These are phyloP conservation scores for Leguminivora glycinivorella DNA, from an alignment of 1,140 invertebrate genomes.

Conservation along the genomic window DNA sequence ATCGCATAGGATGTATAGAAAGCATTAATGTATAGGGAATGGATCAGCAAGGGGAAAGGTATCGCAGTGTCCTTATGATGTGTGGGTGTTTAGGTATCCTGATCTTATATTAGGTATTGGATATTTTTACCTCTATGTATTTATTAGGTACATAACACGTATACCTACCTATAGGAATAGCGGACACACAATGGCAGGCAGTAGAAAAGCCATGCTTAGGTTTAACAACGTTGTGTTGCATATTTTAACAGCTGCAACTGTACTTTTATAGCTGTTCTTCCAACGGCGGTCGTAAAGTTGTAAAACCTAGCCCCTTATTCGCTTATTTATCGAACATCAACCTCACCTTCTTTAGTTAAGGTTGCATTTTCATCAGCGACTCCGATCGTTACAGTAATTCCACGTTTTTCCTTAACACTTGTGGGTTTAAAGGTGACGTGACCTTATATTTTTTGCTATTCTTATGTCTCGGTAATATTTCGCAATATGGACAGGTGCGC, in stretches of 20 bases:
- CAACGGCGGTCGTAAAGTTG: background rate
- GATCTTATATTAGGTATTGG: no score
- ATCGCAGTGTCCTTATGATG: no score
- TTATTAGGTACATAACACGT: no score
- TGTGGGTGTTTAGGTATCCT: no score
- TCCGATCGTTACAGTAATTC: background rate
- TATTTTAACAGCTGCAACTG: constrained; percentile 8
- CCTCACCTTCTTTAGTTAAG: background rate
- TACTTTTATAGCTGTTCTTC: background rate
- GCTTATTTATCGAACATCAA: background rate
- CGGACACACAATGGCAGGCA: no score
- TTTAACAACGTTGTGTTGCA: background rate
- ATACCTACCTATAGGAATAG: no score
- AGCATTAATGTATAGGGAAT: no score
- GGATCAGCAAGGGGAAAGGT: no score
- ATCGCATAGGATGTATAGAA: no score
- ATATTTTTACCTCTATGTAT: no score
- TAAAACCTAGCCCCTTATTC: background rate
- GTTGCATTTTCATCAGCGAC: background rate
- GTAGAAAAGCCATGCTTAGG: no score
- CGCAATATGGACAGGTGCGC: constrained; percentile 7
- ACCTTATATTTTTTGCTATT: constrained; percentile 12
- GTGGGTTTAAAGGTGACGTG: background rate
- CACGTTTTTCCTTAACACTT: background rate
- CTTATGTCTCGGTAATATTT: background rate